Percentiles rank a stretch among this genome's conserved stretches.
Evolutionary conservation across 2,888 invertebrate genomes (phyloP).

Genomic region (Conomelus anceps): DNA sequence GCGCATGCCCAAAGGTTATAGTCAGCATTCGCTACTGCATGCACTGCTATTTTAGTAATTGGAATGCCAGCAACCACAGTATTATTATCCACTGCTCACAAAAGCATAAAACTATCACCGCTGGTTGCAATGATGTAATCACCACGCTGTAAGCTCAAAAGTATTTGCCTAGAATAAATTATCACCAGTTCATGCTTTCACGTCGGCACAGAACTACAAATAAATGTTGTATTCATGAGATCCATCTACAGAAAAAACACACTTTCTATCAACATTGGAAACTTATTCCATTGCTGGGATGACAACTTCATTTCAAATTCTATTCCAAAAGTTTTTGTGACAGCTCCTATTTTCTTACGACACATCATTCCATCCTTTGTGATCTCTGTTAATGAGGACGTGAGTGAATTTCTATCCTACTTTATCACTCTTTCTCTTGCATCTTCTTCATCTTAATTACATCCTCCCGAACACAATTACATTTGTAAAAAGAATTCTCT

Average conservation of each 20-base stretch:
- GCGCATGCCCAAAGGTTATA: no score
- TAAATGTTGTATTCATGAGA: background rate
- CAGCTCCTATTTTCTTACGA: background rate
- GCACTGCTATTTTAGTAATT: no score
- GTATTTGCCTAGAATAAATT: background rate
- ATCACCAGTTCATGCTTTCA: background rate
- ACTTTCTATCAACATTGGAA: background rate
- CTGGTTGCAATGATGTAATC: background rate
- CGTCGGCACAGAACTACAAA: background rate
- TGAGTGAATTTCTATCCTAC: background rate
- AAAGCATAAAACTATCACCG: background rate
- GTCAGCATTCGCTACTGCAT: background rate
- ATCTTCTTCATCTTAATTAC: background rate
- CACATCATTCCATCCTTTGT: background rate
- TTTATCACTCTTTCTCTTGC: background rate
- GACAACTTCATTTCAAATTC: background rate
- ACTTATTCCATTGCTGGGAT: background rate
- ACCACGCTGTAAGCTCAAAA: background rate
- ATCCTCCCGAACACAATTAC: background rate
- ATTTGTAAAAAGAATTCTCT: background rate
- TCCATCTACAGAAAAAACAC: background rate
- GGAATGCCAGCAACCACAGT: background rate
- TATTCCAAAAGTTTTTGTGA: background rate
- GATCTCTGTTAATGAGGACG: background rate
- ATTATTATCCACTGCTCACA: no score